Evolutionary conservation across 2,113 vertebrate species (phyloP).

Genomic region (Tamias sibiricus): DNA sequence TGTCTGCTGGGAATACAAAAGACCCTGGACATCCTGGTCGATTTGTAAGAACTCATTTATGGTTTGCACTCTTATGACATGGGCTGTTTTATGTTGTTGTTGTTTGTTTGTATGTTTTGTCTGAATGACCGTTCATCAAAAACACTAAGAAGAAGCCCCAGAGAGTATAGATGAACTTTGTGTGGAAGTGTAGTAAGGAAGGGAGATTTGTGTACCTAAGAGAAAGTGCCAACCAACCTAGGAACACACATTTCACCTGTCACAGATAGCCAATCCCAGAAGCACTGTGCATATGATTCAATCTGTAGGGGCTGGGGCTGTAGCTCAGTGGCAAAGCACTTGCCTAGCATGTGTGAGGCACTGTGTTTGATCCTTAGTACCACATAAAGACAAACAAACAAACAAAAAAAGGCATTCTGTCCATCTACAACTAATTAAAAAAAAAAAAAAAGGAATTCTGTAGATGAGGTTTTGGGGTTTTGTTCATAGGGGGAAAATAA

Average conservation of each 20-base stretch:
- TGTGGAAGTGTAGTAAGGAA: background rate
- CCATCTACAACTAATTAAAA: too few species aligned
- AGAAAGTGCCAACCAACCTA: background rate
- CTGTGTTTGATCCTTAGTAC: too few species aligned
- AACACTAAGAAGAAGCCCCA: background rate
- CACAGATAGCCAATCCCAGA: background rate
- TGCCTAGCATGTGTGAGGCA: too few species aligned
- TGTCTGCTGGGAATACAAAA: conserved; percentile 11
- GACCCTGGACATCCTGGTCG: background rate
- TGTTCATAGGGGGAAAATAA: background rate
- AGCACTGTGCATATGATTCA: accelerated
- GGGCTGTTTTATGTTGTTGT: background rate
- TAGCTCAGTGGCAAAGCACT: too few species aligned
- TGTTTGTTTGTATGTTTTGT: background rate
- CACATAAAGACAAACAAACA: too few species aligned
- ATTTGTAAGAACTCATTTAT: conserved; percentile 29
- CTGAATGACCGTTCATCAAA: conserved; percentile 20
- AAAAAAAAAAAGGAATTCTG: background rate
- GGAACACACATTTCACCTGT: background rate
- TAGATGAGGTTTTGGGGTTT: background rate
- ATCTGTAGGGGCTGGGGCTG: too few species aligned
- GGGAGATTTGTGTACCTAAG: background rate
- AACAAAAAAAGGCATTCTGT: too few species aligned
- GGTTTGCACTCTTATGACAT: conserved; percentile 9
- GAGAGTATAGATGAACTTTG: background rate